Conservation (phyloP, 2,888 invertebrate genomes). For the Linyphia triangularis region DNA sequence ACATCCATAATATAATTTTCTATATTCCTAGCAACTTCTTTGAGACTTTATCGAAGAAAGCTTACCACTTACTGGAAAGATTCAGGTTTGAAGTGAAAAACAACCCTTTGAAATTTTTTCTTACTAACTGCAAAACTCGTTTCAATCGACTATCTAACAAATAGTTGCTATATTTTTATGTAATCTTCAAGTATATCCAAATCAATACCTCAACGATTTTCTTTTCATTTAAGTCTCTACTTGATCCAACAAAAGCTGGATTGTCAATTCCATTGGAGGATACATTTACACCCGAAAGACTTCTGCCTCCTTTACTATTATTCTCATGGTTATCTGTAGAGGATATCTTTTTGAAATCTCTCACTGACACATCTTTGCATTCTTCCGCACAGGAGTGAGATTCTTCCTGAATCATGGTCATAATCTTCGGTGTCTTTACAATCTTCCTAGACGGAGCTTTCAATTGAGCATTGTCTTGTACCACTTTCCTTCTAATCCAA, state of each 20-base stretch:
- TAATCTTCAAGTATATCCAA: background rate
- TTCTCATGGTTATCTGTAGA: background rate
- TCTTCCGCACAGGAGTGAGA: background rate
- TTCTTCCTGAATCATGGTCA: slow-evolving; percentile 22
- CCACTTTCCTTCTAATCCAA: slow-evolving; percentile 33
- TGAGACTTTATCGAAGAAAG: too few species aligned
- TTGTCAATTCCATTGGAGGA: slow-evolving; percentile 21
- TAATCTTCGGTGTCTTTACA: background rate
- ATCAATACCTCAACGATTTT: slow-evolving; percentile 5
- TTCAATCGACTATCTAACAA: too few species aligned
- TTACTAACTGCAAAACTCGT: too few species aligned
- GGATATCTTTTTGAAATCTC: background rate
- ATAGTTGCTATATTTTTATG: background rate
- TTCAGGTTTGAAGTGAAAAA: too few species aligned
- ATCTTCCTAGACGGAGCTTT: background rate
- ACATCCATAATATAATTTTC: too few species aligned
- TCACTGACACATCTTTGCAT: background rate
- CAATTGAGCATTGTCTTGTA: background rate
- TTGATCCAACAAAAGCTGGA: slow-evolving; percentile 13
- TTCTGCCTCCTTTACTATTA: background rate
- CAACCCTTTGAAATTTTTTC: too few species aligned
- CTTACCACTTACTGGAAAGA: too few species aligned
- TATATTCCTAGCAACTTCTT: too few species aligned
- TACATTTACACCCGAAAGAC: background rate
- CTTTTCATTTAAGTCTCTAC: background rate